Conservation (phyloP, 53 echinoderm and acorn worm genomes). For the Stichopus horrens region DNA sequence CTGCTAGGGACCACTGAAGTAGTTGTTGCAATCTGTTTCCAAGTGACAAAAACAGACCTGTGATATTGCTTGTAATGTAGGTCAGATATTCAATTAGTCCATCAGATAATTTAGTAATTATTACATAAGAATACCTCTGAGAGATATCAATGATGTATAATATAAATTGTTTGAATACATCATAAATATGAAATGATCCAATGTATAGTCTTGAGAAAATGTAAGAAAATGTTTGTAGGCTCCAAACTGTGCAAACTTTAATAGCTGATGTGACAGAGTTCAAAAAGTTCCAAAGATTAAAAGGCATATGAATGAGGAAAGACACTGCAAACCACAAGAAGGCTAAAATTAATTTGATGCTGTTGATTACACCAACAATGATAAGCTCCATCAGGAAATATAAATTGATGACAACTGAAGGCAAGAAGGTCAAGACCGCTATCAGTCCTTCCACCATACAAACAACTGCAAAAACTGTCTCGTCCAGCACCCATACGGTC, state of each 20-base stretch:
- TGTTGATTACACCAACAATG: constrained; percentile 14
- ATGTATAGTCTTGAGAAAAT: background rate
- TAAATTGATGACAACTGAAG: background rate
- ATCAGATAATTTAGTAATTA: background rate
- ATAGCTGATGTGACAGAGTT: background rate
- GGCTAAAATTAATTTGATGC: background rate
- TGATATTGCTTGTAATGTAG: background rate
- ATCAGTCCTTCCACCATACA: constrained; percentile 13
- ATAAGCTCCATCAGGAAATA: constrained; percentile 12
- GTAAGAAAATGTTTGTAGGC: background rate
- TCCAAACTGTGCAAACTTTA: background rate
- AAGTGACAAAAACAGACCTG: background rate
- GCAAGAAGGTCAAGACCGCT: background rate
- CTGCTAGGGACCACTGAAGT: background rate
- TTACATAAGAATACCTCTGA: background rate
- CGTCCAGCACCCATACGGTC: constrained; percentile 3
- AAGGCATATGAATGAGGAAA: constrained; percentile 15
- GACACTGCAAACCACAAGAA: background rate
- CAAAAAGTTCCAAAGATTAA: background rate
- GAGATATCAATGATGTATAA: background rate
- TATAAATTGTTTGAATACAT: background rate
- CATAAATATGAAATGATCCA: background rate
- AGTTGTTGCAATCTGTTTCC: background rate
- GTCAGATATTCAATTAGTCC: background rate
- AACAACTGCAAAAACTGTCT: background rate